Conservation (phyloP, 2,888 invertebrate species). For the Caenorhabditis uteleia region DNA sequence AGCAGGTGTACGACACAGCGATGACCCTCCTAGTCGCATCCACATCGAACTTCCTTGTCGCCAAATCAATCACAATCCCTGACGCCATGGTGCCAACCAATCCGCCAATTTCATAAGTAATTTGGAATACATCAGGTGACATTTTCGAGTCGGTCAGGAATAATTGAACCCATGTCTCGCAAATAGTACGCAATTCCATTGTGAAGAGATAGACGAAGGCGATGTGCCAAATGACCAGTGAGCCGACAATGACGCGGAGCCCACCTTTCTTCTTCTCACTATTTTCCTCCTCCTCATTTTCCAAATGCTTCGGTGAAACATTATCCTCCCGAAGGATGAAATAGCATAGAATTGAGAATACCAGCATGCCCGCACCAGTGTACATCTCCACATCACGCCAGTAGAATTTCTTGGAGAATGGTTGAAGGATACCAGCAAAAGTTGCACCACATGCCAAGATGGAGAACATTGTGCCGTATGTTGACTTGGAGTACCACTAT, state of each 20-base stretch:
- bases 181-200: slow-evolving; percentile 46
- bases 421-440: slow-evolving; percentile 45
- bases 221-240: slow-evolving; percentile 33
- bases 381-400: slow-evolving; percentile 43
- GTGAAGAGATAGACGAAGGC: slow-evolving; percentile 37
- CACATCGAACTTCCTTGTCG: slow-evolving; percentile 21
- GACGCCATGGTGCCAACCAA: slow-evolving; percentile 45
- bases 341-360: slow-evolving; percentile 25
- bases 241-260: slow-evolving; percentile 17
- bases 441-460: slow-evolving; percentile 47
- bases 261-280: slow-evolving; percentile 28
- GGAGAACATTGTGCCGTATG: slow-evolving; percentile 50
- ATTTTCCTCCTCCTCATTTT: slow-evolving; percentile 17
- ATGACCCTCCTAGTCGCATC: slow-evolving; percentile 31
- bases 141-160: slow-evolving; percentile 33
- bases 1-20: slow-evolving; percentile 30
- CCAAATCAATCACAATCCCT: slow-evolving; percentile 42
- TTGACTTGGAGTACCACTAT: slow-evolving; percentile 40
- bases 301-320: slow-evolving; percentile 15
- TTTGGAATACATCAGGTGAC: slow-evolving; percentile 41
- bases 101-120: slow-evolving; percentile 51
- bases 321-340: slow-evolving; percentile 27
- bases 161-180: slow-evolving; percentile 55
- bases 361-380: slow-evolving; percentile 27
- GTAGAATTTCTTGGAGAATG: slow-evolving; percentile 36